phyloP scores from a whole-genome alignment of 2,113 vertebrate genomes.

The Amphilophus citrinellus region DNA sequence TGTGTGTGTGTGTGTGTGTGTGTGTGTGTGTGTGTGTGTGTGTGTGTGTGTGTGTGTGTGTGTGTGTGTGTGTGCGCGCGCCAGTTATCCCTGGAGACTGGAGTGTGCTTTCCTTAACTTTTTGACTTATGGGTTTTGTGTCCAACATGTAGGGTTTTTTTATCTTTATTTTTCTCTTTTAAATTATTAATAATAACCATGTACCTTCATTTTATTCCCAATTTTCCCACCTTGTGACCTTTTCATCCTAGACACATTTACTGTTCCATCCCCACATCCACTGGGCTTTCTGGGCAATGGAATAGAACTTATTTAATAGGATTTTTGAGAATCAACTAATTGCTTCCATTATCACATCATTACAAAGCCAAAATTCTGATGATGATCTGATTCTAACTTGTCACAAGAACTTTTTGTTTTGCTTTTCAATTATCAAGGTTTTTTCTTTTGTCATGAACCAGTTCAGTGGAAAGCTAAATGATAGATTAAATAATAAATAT shows the following conservation, averaged over 20 bases:
- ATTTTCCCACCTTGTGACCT: not conserved
- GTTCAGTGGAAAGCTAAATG: not conserved
- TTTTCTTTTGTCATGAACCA: not conserved
- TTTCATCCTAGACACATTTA: not conserved
- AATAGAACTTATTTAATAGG: not conserved
- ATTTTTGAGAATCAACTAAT: not conserved
- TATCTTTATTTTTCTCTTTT: not conserved
- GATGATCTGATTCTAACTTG: not conserved
- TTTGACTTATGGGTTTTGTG: not conserved
- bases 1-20: not conserved
- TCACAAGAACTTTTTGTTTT: not conserved
- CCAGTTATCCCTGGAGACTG: not conserved
- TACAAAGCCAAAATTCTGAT: not conserved
- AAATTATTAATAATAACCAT: not conserved
- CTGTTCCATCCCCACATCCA: not conserved
- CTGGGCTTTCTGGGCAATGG: not conserved
- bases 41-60: too few species aligned
- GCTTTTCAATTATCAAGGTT: not conserved
- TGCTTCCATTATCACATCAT: too few species aligned
- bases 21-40: too few species aligned
- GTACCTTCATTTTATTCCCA: not conserved
- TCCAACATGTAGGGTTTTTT: not conserved
- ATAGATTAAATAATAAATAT: too few species aligned
- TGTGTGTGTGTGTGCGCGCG: too few species aligned
- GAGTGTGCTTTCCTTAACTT: not conserved